Conservation (phyloP, 2,797 vertebrate genomes). For the Lophotriccus pileatus region DNA sequence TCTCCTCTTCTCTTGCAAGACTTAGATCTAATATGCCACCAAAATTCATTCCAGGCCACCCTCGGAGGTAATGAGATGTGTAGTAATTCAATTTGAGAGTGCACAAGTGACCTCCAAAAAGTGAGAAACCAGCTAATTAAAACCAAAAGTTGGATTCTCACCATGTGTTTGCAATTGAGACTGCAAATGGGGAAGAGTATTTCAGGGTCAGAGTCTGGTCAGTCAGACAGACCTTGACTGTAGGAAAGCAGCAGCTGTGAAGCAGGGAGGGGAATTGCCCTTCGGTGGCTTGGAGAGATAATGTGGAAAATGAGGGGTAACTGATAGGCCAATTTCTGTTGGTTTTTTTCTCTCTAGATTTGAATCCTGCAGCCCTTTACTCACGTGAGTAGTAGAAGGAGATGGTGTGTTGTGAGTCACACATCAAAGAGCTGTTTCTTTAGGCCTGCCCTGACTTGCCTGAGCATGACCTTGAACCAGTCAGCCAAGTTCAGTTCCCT, state of each 20-base stretch:
- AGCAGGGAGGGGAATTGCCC: not conserved
- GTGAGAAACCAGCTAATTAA: slow-evolving; percentile 22
- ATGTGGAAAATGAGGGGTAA: not conserved
- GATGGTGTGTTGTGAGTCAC: not conserved
- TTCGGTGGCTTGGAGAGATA: not conserved
- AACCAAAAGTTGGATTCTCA: not conserved
- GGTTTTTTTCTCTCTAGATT: not conserved
- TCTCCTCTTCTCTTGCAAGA: not conserved
- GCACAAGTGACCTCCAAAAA: not conserved
- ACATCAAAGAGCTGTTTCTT: not conserved
- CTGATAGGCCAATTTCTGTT: not conserved
- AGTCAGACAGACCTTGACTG: not conserved
- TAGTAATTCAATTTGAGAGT: not conserved
- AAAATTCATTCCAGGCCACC: not conserved
- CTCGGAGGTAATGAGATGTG: not conserved
- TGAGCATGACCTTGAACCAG: not conserved
- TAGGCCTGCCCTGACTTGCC: not conserved
- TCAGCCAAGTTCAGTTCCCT: not conserved
- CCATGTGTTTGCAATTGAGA: not conserved
- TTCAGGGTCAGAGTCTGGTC: not conserved
- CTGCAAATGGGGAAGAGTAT: not conserved
- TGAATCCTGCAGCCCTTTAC: not conserved
- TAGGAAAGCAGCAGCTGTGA: not conserved
- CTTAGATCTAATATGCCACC: not conserved
- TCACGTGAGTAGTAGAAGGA: not conserved